phyloP scores from a whole-genome alignment of 23 tunicate genomes.

The Aplidium turbinatum region DNA sequence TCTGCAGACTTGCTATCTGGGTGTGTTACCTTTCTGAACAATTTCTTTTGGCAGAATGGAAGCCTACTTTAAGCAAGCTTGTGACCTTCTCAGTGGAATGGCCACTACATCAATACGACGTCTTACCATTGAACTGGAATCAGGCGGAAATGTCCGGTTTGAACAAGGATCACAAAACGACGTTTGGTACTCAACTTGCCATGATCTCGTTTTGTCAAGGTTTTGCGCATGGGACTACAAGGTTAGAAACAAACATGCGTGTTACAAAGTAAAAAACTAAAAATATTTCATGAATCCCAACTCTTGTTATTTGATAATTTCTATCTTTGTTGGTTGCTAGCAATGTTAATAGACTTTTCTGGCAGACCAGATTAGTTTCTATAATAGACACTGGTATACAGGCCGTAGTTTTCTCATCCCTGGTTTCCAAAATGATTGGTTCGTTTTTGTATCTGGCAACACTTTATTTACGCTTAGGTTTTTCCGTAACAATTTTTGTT shows the following conservation, averaged over 20 bases:
- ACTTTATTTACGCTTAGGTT: too few relatives aligned
- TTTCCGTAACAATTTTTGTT: too few relatives aligned
- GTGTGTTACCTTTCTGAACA: too few relatives aligned
- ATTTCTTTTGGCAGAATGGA: constrained; percentile 49
- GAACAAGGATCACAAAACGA: constrained; percentile 69
- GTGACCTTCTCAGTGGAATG: constrained; percentile 46
- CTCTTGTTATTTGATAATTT: too few relatives aligned
- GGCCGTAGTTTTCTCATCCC: background rate
- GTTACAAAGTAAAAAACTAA: too few relatives aligned
- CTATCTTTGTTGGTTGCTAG: too few relatives aligned
- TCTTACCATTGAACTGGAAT: constrained; percentile 67
- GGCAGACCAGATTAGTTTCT: too few relatives aligned
- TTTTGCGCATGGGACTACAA: constrained; percentile 96
- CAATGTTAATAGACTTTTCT: too few relatives aligned
- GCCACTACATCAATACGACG: constrained; percentile 44
- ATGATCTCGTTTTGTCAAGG: constrained; percentile 83
- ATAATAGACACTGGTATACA: background rate
- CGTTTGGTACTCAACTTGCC: constrained; percentile 87
- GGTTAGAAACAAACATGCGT: constrained; percentile 48
- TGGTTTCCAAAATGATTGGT: background rate
- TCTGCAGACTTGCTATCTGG: too few relatives aligned
- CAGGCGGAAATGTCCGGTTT: constrained; percentile 95
- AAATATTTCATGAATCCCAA: too few relatives aligned
- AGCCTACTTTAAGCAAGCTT: constrained; percentile 63
- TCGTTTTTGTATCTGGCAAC: background rate